phyloP scores from a whole-genome alignment of 2,888 invertebrate genomes.

The Hypolimnas misippus region DNA sequence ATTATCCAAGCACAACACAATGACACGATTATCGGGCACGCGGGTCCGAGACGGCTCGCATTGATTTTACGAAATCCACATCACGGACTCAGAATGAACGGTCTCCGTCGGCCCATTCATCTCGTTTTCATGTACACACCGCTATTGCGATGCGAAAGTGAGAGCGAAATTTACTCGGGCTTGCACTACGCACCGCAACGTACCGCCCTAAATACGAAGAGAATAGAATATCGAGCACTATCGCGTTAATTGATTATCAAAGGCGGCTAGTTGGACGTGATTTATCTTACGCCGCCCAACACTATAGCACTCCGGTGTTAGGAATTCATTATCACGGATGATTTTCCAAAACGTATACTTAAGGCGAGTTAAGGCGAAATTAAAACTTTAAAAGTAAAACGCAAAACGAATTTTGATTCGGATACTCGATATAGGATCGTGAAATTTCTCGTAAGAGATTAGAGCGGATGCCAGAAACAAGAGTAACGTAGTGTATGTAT shows the following conservation, averaged over 20 bases:
- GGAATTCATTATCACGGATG: not conserved
- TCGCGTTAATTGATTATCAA: constrained; percentile 51
- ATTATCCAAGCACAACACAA: constrained; percentile 74
- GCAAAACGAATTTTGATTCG: not conserved
- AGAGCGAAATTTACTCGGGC: constrained; percentile 79
- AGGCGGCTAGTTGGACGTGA: constrained; percentile 19
- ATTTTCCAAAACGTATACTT: not conserved
- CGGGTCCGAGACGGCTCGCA: constrained; percentile 72
- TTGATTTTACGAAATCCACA: constrained; percentile 82
- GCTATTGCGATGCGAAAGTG: constrained; percentile 81
- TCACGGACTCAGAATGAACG: constrained; percentile 77
- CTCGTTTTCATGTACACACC: constrained; percentile 81
- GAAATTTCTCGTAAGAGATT: constrained; percentile 14
- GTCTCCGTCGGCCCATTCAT: constrained; percentile 80
- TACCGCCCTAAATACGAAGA: constrained; percentile 69
- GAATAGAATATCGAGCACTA: constrained; percentile 63
- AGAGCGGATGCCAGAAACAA: constrained; percentile 41
- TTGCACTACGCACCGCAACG: constrained; percentile 71
- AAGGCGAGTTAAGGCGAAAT: not conserved
- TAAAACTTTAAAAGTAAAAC: not conserved
- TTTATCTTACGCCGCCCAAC: constrained; percentile 2
- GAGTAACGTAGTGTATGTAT: constrained; percentile 63
- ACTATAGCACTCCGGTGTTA: not conserved
- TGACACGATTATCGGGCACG: constrained; percentile 71
- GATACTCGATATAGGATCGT: not conserved